A percentile compares a stretch with the other conserved stretches of the same genome.
Conservation (phyloP, 2,888 invertebrate genomes). For the Synergus umbraculus region DNA sequence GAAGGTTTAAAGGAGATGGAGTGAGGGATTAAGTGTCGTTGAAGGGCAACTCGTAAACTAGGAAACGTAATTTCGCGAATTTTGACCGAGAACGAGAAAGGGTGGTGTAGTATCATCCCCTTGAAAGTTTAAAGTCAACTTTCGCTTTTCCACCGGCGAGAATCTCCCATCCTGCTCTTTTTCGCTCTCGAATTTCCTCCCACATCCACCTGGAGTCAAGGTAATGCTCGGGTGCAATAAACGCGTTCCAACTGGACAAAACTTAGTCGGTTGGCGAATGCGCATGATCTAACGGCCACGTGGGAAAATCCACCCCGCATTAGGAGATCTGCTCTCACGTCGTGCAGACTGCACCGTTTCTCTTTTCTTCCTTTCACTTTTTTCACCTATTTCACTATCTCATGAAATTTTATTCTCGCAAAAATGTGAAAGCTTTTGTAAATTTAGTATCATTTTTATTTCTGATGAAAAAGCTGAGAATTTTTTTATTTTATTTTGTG, state of each 20-base stretch:
- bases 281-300: constrained; percentile 74
- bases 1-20: constrained; percentile 22
- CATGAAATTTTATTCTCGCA: neutral
- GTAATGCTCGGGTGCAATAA: constrained; percentile 72
- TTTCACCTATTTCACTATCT: neutral
- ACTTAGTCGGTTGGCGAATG: constrained; percentile 61
- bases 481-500: neutral
- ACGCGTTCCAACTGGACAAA: constrained; percentile 65
- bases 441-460: neutral
- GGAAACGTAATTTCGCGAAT: constrained; percentile 33
- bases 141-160: constrained; percentile 68
- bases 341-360: constrained; percentile 52
- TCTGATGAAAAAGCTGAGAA: too few relatives aligned
- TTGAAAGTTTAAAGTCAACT: constrained; percentile 74
- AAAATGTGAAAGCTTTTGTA: neutral
- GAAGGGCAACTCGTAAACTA: constrained; percentile 3
- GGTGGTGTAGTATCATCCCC: constrained; percentile 63
- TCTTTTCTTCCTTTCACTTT: constrained; percentile 42
- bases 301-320: constrained; percentile 68
- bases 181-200: constrained; percentile 50
- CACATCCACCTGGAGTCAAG: constrained; percentile 67
- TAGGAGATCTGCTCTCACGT: constrained; percentile 33
- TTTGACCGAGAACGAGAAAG: constrained; percentile 33
- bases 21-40: constrained; percentile 37
- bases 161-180: constrained; percentile 36